A percentile compares a stretch with the other conserved stretches of the same genome.
Conservation (phyloP, 2,113 vertebrate species). For the Oryzias woworae region DNA sequence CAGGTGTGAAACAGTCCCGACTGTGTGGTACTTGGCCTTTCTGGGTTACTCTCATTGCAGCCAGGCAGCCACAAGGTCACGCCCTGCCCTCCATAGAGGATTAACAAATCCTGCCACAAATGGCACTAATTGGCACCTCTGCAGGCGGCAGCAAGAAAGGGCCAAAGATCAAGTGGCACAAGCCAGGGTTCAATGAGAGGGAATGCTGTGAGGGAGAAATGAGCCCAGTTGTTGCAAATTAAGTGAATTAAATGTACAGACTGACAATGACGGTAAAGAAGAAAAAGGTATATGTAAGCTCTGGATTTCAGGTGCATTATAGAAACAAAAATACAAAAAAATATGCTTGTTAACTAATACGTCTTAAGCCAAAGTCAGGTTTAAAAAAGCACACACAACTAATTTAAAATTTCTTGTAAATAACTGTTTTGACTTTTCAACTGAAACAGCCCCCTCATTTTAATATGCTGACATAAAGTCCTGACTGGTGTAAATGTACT, state of each 20-base stretch:
- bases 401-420: neutral
- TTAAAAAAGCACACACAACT: neutral
- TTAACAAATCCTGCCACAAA: conserved; percentile 77
- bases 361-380: neutral
- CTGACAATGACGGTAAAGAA: conserved; percentile 3
- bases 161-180: conserved; percentile 73
- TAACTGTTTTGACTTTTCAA: neutral
- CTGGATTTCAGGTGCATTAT: conserved; percentile 15
- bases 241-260: conserved; percentile 37
- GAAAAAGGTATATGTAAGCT: conserved; percentile 1
- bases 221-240: conserved; percentile 54
- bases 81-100: conserved; percentile 55
- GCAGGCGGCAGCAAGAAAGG: conserved; percentile 74
- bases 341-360: neutral
- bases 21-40: conserved; percentile 65
- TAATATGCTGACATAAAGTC: conserved; percentile 13
- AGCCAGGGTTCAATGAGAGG: conserved; percentile 44
- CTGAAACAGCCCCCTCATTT: neutral
- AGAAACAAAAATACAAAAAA: neutral
- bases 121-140: conserved; percentile 84
- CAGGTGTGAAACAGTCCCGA: conserved; percentile 71
- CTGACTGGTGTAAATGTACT: conserved; percentile 38
- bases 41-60: conserved; percentile 40
- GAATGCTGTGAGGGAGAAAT: conserved; percentile 53
- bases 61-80: conserved; percentile 39